Conservation (phyloP, 2,113 vertebrate species). For the Eudyptes chrysolophus region DNA sequence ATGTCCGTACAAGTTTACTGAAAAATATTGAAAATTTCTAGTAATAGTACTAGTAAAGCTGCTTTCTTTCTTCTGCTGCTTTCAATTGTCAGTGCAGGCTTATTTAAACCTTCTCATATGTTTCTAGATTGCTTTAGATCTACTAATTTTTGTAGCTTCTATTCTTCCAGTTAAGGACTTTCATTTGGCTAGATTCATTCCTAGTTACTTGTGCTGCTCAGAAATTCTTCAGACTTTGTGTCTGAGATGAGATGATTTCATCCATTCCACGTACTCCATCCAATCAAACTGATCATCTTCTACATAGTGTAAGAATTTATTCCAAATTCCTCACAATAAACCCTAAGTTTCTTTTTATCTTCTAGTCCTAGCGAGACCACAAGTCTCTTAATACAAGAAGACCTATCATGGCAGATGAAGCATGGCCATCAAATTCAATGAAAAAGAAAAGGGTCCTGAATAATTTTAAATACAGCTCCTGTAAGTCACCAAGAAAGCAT, state of each 20-base stretch:
- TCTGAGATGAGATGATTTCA: neutral
- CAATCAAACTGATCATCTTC: neutral
- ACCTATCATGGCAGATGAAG: neutral
- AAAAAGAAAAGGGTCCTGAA: neutral
- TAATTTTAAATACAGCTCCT: neutral
- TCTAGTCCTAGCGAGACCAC: neutral
- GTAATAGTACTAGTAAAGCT: neutral
- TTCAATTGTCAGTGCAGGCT: neutral
- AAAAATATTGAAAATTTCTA: neutral
- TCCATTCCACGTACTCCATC: neutral
- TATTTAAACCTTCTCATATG: neutral
- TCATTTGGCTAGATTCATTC: neutral
- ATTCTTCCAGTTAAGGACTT: neutral
- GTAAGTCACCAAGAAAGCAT: neutral
- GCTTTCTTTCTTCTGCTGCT: neutral
- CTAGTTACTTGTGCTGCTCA: neutral
- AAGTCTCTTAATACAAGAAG: neutral
- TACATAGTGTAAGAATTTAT: neutral
- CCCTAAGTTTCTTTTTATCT: neutral
- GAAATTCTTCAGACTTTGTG: neutral
- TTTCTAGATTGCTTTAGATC: neutral
- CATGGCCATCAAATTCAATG: accelerated
- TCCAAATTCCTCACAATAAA: neutral
- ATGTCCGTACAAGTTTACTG: neutral
- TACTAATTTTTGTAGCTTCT: neutral